Evolutionary conservation across 2,888 invertebrate genomes (phyloP).

Genomic region (Gerris lacustris): DNA sequence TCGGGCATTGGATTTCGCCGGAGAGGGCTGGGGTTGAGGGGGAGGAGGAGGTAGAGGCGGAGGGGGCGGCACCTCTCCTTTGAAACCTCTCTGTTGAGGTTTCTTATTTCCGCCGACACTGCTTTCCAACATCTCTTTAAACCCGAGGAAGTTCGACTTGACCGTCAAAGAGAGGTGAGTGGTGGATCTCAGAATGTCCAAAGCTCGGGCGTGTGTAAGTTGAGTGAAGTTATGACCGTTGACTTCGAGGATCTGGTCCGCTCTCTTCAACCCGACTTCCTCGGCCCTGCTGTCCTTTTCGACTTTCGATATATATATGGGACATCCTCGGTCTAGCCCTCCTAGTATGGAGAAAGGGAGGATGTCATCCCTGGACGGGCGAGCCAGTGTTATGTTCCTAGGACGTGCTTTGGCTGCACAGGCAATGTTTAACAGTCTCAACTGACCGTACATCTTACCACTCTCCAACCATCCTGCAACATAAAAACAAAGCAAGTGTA

Average conservation of each 20-base stretch:
- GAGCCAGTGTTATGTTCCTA: slow-evolving; percentile 78
- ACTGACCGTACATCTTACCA: slow-evolving; percentile 69
- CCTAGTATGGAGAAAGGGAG: slow-evolving; percentile 88
- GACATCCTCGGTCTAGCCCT: slow-evolving; percentile 81
- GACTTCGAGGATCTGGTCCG: slow-evolving; percentile 95
- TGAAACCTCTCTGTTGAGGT: slow-evolving; percentile 44
- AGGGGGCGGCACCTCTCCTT: slow-evolving; percentile 64
- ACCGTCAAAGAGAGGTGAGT: slow-evolving; percentile 94
- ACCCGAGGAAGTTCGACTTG: slow-evolving; percentile 83
- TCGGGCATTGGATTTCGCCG: slow-evolving; percentile 27
- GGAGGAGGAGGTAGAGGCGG: slow-evolving; percentile 35
- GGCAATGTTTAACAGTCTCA: slow-evolving; percentile 76
- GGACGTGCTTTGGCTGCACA: slow-evolving; percentile 93
- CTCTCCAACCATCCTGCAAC: slow-evolving; percentile 51
- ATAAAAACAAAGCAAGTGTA: not conserved
- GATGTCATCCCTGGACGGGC: slow-evolving; percentile 84
- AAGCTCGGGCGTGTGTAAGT: slow-evolving; percentile 77
- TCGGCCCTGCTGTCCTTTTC: slow-evolving; percentile 88
- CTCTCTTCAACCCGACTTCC: slow-evolving; percentile 88
- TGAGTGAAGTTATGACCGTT: slow-evolving; percentile 94
- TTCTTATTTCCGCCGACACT: slow-evolving; percentile 44
- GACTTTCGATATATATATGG: slow-evolving; percentile 89
- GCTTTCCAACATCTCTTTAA: slow-evolving; percentile 57
- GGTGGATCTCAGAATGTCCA: slow-evolving; percentile 83
- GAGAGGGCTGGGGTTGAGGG: slow-evolving; percentile 29